Base-by-base conservation (phyloP, 2,888 invertebrate genomes). In the Leucophenga montana region DNA sequence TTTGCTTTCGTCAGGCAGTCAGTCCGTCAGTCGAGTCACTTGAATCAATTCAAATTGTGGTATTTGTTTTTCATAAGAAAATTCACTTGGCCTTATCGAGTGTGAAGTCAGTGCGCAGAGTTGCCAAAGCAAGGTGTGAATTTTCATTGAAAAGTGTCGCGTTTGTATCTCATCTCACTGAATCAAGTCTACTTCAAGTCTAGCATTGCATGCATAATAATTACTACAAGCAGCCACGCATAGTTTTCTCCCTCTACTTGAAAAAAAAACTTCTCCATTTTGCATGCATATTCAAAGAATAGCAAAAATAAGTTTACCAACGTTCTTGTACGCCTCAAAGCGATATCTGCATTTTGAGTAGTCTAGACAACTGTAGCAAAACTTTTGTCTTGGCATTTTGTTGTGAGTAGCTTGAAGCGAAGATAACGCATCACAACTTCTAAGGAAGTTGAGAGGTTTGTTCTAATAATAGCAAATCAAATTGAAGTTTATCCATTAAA, bases 21-120 rank as follows among this genome's bases (percentile, higher is more conserved):
- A 66, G 31, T 71, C 74, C 3, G 4, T 33, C 33, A 33, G 33
- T 33, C 33, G 8, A 33, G 33, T n/a, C n/a, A n/a, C n/a, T n/a
- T n/a, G n/a, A n/a, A n/a, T 39, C 39, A 39, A 39, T 39, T 59
- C 72, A 72, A 61, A 67, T 66, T 67, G 71, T 53, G 62, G 39
- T 80, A 69, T 81, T 80, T 79, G 80, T 68, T 76, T 81, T 82
- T 82, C 77, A 67, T 71, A 75, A 73, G 78, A 82, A 81, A 78
- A 81, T 78, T 73, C 22, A 33, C 62, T 64, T 64, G 18, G 62
- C 46, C 46, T 64, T 64, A 64, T 64, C 62, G 11, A 39, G 39
- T 39, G 11, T 39, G 11, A 39, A 39, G 39, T 39, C 39, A 39
- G 39, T 11, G 33, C 11, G 9, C 1, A 11, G 39, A 5, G 11